Percentiles rank a stretch among this genome's conserved stretches.
These are phyloP conservation scores for Tenodera sinensis DNA, from an alignment of 2,888 invertebrate genomes.

Conservation along the genomic window DNA sequence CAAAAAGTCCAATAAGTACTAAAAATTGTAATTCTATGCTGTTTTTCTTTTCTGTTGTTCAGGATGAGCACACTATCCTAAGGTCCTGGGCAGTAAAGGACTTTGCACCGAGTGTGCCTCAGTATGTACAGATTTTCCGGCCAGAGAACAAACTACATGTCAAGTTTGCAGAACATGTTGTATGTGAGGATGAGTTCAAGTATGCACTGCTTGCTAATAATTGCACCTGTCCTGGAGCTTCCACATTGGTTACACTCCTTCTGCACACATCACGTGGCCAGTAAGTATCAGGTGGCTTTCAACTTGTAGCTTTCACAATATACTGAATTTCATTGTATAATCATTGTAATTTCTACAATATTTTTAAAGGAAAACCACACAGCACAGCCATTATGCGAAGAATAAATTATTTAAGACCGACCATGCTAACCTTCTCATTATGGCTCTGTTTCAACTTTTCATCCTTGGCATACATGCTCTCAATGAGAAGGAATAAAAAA, in stretches of 20 bases:
- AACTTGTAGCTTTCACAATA: too few species aligned
- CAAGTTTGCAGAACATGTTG: conserved; percentile 97
- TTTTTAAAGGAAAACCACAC: too few species aligned
- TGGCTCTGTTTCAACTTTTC: too few species aligned
- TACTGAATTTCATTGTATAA: too few species aligned
- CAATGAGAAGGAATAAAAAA: too few species aligned
- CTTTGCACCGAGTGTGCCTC: conserved; percentile 93
- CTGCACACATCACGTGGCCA: conserved; percentile 96
- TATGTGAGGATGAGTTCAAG: conserved; percentile 98
- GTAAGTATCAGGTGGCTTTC: conserved; percentile 59
- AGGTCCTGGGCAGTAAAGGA: conserved; percentile 98
- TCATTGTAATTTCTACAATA: too few species aligned
- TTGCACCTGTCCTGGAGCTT: conserved; percentile 96
- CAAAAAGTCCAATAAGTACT: too few species aligned
- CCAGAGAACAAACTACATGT: conserved; percentile 98
- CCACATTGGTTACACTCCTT: conserved; percentile 90
- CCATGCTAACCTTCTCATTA: too few species aligned
- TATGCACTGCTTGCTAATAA: conserved; percentile 97
- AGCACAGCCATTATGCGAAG: too few species aligned
- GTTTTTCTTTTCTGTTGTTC: conserved; percentile 17
- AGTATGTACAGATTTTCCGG: conserved; percentile 97
- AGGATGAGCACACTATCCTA: conserved; percentile 73
- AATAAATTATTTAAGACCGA: too few species aligned
- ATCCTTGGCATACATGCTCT: too few species aligned
- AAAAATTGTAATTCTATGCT: too few species aligned